Percentiles rank a stretch among this genome's conserved stretches.
phyloP scores from a whole-genome alignment of 2,888 invertebrate species.

The Exephanes ischioxanthus region DNA sequence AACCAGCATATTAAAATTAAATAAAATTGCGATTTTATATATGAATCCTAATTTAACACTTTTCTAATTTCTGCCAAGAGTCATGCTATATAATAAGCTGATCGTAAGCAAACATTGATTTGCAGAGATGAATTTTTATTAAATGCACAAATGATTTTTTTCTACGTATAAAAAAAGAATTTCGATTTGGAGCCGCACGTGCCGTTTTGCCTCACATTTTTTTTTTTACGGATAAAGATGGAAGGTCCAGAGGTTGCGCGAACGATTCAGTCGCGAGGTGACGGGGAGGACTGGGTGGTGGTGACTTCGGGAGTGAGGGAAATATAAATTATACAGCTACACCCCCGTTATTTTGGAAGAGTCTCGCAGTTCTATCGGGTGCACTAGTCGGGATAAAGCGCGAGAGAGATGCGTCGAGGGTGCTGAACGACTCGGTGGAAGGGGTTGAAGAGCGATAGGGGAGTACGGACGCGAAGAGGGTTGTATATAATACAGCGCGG shows the following conservation, averaged over 20 bases:
- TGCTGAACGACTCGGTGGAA: conserved; percentile 73
- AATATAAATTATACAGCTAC: neutral
- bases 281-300: conserved; percentile 30
- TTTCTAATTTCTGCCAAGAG: neutral
- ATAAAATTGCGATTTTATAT: neutral
- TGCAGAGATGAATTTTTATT: neutral
- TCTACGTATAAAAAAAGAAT: neutral
- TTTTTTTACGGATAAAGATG: conserved; percentile 3
- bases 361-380: conserved; percentile 40
- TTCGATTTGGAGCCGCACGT: neutral
- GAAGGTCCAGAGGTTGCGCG: conserved; percentile 27
- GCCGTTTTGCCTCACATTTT: conserved; percentile 7
- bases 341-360: conserved; percentile 31
- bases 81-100: neutral
- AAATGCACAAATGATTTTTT: neutral
- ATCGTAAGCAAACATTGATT: neutral
- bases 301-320: conserved; percentile 36
- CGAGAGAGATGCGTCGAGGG: conserved; percentile 55
- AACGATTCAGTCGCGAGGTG: conserved; percentile 10
- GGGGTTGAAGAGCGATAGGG: conserved; percentile 76
- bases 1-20: neutral
- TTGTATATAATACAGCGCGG: conserved; percentile 28
- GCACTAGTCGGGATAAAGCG: conserved; percentile 48
- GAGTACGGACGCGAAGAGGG: conserved; percentile 56
- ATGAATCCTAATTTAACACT: neutral